These are phyloP conservation scores for Pimephales promelas DNA, from an alignment of 2,113 vertebrate genomes.

Conservation along the genomic window DNA sequence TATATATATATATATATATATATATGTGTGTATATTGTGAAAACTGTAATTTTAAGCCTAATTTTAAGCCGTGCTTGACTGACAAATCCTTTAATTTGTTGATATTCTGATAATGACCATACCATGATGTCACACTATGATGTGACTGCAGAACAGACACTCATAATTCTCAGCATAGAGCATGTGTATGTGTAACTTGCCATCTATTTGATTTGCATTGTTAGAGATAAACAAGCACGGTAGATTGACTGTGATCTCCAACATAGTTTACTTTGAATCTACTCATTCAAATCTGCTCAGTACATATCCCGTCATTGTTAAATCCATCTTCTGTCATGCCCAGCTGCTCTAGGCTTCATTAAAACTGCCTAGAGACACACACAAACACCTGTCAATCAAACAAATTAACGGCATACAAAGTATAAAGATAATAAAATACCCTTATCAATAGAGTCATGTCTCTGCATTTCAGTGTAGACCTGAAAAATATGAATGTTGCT, in stretches of 20 bases:
- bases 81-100: slow-evolving; percentile 2
- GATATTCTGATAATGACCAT: neutral
- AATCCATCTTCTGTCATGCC: slow-evolving; percentile 1
- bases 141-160: neutral
- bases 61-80: neutral
- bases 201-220: slow-evolving; percentile 30
- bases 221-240: slow-evolving; percentile 1
- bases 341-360: slow-evolving; percentile 2
- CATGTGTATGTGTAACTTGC: neutral
- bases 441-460: too few relatives aligned
- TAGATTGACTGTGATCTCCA: slow-evolving; percentile 11
- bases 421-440: neutral
- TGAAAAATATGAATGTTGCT: too few relatives aligned
- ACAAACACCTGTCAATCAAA: neutral
- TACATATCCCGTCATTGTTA: neutral
- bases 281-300: neutral
- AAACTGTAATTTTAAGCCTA: neutral
- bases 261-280: slow-evolving; percentile 17
- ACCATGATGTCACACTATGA: neutral
- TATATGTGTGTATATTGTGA: neutral
- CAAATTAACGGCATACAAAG: neutral
- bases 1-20: too few relatives aligned
- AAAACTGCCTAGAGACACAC: neutral
- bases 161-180: neutral
- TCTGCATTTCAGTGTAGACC: too few relatives aligned